Evolutionary conservation across 2,797 vertebrate genomes (phyloP).

Genomic region (Eleutherodactylus coqui): DNA sequence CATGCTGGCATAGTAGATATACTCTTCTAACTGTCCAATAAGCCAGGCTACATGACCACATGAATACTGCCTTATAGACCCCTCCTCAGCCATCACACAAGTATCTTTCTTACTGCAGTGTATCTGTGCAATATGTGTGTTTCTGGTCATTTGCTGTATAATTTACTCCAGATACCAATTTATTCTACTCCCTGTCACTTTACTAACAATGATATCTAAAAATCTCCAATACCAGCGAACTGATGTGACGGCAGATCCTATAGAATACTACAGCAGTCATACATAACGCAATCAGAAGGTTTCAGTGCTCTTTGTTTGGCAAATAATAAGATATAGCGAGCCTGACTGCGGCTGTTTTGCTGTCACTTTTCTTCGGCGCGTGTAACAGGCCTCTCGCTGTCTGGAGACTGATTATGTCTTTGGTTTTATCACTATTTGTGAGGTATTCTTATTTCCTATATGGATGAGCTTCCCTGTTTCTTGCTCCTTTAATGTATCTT

Average conservation of each 20-base stretch:
- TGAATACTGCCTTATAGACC: neutral
- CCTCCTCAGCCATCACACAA: neutral
- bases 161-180: neutral
- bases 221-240: neutral
- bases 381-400: neutral
- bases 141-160: no score
- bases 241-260: constrained; percentile 24
- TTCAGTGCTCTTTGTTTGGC: constrained; percentile 17
- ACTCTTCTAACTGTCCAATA: neutral
- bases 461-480: neutral
- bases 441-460: neutral
- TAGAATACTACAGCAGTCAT: constrained; percentile 15
- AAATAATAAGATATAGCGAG: constrained; percentile 11
- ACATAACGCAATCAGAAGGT: constrained; percentile 5
- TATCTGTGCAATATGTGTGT: neutral
- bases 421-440: neutral
- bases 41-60: neutral
- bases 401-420: neutral
- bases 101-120: neutral
- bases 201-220: neutral
- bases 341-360: constrained; percentile 5
- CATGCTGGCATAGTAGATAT: fast-evolving
- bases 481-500: neutral
- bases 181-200: constrained; percentile 1
- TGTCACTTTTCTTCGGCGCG: constrained; percentile 4